Conservation (phyloP, 30 jellyfish, hydroid and myxozoan species). For the Morbakka virulenta region DNA sequence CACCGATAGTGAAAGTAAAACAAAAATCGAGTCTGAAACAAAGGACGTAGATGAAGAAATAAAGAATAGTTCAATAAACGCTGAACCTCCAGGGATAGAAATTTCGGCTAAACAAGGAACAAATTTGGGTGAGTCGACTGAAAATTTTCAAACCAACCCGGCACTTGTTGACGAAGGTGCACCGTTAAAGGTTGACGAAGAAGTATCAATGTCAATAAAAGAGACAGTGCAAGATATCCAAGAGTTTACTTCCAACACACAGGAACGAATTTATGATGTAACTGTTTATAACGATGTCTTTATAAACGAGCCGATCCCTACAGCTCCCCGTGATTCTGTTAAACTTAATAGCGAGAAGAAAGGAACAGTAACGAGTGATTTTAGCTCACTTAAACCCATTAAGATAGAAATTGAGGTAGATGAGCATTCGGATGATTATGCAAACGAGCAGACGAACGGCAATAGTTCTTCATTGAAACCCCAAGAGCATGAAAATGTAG, state of each 20-base stretch:
- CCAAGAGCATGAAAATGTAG: background rate
- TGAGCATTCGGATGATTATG: background rate
- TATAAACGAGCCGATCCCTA: background rate
- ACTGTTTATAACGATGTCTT: background rate
- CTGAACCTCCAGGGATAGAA: slow-evolving; percentile 3
- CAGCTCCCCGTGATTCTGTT: background rate
- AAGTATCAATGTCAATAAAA: background rate
- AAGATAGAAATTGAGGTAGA: background rate
- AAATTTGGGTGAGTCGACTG: slow-evolving; percentile 27
- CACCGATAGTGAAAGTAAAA: slow-evolving; percentile 38
- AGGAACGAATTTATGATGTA: background rate
- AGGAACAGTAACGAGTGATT: background rate
- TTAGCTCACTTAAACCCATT: background rate
- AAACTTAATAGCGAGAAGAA: background rate
- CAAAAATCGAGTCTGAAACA: slow-evolving; percentile 14
- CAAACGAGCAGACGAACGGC: background rate
- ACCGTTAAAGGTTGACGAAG: background rate
- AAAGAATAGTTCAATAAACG: slow-evolving; percentile 15
- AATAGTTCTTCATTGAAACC: background rate
- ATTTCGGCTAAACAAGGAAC: background rate
- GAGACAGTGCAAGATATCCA: background rate
- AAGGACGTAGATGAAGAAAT: background rate
- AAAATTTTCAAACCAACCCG: slow-evolving; percentile 45
- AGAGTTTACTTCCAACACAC: background rate
- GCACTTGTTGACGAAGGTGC: slow-evolving; percentile 21